These are phyloP conservation scores for Drosophila quadrilineata DNA, from an alignment of 1,140 invertebrate genomes.

Conservation along the genomic window DNA sequence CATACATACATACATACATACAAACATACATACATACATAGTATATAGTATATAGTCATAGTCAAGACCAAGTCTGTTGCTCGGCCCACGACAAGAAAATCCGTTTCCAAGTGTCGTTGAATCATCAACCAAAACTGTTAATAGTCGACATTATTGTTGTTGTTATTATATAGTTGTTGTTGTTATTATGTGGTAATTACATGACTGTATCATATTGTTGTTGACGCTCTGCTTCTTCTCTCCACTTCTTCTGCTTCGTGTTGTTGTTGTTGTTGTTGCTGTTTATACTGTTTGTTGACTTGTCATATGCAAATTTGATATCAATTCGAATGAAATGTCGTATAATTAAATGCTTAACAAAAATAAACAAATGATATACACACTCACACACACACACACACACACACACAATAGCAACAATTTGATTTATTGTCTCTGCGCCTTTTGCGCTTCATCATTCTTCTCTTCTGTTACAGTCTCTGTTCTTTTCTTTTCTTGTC, in stretches of 20 bases:
- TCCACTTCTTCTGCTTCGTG: too few relatives aligned
- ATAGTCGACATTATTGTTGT: conserved; percentile 34
- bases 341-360: conserved; percentile 66
- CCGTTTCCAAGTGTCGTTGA: conserved; percentile 3
- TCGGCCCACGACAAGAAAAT: conserved; percentile 11
- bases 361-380: conserved; percentile 28
- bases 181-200: conserved; percentile 52
- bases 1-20: too few relatives aligned
- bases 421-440: conserved; percentile 64
- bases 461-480: background rate
- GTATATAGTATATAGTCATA: too few relatives aligned
- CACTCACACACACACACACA: conserved; percentile 64
- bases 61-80: conserved; percentile 1
- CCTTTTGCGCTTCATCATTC: conserved; percentile 14
- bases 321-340: conserved; percentile 42
- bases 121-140: conserved; percentile 34
- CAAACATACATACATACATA: too few relatives aligned
- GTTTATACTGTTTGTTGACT: conserved; percentile 16
- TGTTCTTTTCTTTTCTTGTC: conserved; percentile 34
- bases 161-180: conserved; percentile 3
- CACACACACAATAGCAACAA: conserved; percentile 42
- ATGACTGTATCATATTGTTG: too few relatives aligned
- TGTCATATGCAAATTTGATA: conserved; percentile 64
- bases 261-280: conserved; percentile 30
- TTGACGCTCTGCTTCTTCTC: too few relatives aligned